Percentiles rank a stretch among this genome's conserved stretches.
phyloP scores from a whole-genome alignment of 2,888 invertebrate species.

The Aphodius sticticus region DNA sequence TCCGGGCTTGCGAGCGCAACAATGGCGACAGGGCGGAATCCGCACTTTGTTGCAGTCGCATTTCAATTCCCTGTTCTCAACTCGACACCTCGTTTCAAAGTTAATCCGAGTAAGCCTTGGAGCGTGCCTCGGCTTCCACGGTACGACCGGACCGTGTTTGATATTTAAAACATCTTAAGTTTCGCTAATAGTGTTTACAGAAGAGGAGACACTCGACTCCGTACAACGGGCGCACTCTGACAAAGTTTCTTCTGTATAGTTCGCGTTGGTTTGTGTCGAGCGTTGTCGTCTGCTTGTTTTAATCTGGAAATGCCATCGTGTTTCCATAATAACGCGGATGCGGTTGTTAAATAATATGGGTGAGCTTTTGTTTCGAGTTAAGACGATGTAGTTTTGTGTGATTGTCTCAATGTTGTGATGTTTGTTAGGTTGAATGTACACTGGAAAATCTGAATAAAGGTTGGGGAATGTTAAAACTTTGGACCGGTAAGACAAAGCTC shows the following conservation, averaged over 20 bases:
- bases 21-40: slow-evolving; percentile 12
- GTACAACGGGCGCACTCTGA: neutral
- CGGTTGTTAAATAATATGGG: neutral
- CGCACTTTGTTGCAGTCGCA: slow-evolving; percentile 13
- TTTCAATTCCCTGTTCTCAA: slow-evolving; percentile 21
- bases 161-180: slow-evolving; percentile 4
- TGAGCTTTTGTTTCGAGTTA: neutral
- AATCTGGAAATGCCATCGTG: neutral
- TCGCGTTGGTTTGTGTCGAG: neutral
- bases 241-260: neutral
- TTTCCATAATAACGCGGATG: neutral
- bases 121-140: neutral
- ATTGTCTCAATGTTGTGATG: neutral
- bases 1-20: slow-evolving; percentile 13
- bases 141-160: neutral
- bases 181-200: neutral
- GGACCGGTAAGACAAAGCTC: no score
- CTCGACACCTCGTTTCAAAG: slow-evolving; percentile 20
- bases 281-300: neutral
- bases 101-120: slow-evolving; percentile 8
- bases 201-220: neutral
- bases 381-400: neutral
- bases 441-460: neutral
- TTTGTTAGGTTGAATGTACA: neutral
- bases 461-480: no score